Evolutionary conservation across 2,888 invertebrate species (phyloP).

Genomic region (Xestia rhomboidea): DNA sequence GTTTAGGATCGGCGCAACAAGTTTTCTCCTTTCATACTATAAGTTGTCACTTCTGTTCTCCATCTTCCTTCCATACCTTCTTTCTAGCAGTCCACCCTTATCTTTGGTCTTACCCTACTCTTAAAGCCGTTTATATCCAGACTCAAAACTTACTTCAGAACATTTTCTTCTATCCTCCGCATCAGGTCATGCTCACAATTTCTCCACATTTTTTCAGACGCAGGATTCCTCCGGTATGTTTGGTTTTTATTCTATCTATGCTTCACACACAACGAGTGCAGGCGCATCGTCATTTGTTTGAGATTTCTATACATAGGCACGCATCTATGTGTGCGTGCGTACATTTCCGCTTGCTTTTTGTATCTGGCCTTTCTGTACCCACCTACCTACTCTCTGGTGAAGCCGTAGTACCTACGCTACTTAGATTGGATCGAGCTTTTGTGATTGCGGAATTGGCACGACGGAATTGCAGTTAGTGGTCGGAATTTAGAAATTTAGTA

Average conservation of each 20-base stretch:
- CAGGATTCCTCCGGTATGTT: neutral
- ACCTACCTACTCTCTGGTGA: neutral
- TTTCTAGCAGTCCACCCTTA: neutral
- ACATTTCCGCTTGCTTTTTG: neutral
- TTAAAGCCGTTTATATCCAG: neutral
- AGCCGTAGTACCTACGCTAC: constrained; percentile 32
- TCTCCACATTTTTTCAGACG: no score
- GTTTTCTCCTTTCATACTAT: neutral
- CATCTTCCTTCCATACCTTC: neutral
- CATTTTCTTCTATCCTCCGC: neutral
- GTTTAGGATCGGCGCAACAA: neutral
- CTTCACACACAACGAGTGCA: neutral
- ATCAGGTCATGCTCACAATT: neutral
- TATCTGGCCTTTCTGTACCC: constrained; percentile 13
- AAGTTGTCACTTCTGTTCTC: neutral
- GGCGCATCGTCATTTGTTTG: neutral
- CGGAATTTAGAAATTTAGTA: constrained; percentile 52
- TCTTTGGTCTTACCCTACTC: neutral
- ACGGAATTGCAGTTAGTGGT: constrained; percentile 56
- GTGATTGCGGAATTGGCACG: constrained; percentile 57
- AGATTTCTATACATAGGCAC: neutral
- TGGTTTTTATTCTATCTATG: neutral
- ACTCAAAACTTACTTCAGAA: neutral
- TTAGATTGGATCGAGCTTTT: constrained; percentile 61
- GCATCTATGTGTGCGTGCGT: neutral